phyloP scores from a whole-genome alignment of 2,113 vertebrate species.

The Cynopterus brachyotis region DNA sequence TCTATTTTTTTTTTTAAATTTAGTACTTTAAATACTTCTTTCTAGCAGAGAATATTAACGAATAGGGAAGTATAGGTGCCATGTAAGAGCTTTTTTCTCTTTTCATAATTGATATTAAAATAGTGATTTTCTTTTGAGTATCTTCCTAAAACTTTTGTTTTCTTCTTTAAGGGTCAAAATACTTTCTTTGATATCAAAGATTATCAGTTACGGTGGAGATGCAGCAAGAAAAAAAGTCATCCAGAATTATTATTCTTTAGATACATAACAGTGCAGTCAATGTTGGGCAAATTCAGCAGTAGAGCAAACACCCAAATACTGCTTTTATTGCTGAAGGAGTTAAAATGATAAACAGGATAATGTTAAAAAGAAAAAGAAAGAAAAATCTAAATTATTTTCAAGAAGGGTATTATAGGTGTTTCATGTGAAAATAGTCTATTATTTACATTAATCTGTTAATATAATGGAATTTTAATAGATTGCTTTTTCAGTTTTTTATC shows the following conservation, averaged over 20 bases:
- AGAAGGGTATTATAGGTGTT: neutral
- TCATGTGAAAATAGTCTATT: neutral
- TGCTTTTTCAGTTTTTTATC: neutral
- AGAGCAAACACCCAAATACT: neutral
- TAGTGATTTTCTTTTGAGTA: conserved; percentile 4
- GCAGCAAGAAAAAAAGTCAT: neutral
- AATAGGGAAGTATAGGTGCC: neutral
- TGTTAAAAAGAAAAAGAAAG: neutral
- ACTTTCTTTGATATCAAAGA: conserved; percentile 10
- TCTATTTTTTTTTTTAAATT: neutral
- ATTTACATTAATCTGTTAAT: neutral
- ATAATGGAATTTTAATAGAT: neutral
- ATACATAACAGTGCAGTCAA: neutral
- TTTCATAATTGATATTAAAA: neutral
- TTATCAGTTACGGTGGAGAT: conserved; percentile 21
- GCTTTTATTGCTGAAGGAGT: neutral
- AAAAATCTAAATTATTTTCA: neutral
- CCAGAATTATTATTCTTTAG: neutral
- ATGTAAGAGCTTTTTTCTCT: neutral
- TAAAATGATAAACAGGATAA: neutral
- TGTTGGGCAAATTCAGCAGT: neutral
- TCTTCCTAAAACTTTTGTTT: conserved; percentile 28
- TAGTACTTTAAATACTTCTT: neutral
- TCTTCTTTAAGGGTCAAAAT: conserved; percentile 41
- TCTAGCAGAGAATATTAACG: neutral